phyloP scores from a whole-genome alignment of 2,888 invertebrate species.

The Acrobasis consociella region DNA sequence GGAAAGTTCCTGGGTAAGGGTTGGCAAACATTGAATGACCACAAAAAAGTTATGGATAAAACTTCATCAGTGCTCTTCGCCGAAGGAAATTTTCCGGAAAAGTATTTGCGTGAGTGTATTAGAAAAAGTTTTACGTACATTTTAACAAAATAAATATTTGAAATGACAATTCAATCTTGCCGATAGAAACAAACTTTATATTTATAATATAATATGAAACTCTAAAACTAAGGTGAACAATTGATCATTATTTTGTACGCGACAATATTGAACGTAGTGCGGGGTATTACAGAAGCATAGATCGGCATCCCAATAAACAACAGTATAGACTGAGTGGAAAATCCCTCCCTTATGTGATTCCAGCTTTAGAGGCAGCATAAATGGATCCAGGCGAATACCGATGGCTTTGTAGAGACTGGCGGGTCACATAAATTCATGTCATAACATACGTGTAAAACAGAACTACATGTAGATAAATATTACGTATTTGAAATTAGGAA shows the following conservation, averaged over 20 bases:
- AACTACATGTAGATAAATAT: too few species aligned
- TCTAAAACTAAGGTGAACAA: too few species aligned
- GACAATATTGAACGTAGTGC: neutral
- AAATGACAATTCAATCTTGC: neutral
- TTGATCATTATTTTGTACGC: too few species aligned
- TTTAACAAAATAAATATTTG: too few species aligned
- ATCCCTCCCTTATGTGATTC: slow-evolving; percentile 56
- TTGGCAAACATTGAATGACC: slow-evolving; percentile 70
- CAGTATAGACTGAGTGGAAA: slow-evolving; percentile 40
- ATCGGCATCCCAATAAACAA: slow-evolving; percentile 47
- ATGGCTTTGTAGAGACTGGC: slow-evolving; percentile 4
- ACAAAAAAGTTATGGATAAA: slow-evolving; percentile 59
- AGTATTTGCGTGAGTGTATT: slow-evolving; percentile 37
- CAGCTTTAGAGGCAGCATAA: slow-evolving; percentile 51
- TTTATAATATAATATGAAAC: too few species aligned
- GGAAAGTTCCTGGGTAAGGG: slow-evolving; percentile 56
- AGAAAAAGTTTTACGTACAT: slow-evolving; percentile 24
- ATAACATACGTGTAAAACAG: neutral
- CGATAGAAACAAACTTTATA: too few species aligned
- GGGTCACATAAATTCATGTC: neutral
- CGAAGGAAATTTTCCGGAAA: slow-evolving; percentile 42
- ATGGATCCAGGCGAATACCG: slow-evolving; percentile 44
- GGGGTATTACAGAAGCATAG: slow-evolving; percentile 24
- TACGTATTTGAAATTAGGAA: too few species aligned
- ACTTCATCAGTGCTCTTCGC: slow-evolving; percentile 48